Base-by-base conservation (phyloP, 2,888 invertebrate genomes). In the Girardia tigrina region DNA sequence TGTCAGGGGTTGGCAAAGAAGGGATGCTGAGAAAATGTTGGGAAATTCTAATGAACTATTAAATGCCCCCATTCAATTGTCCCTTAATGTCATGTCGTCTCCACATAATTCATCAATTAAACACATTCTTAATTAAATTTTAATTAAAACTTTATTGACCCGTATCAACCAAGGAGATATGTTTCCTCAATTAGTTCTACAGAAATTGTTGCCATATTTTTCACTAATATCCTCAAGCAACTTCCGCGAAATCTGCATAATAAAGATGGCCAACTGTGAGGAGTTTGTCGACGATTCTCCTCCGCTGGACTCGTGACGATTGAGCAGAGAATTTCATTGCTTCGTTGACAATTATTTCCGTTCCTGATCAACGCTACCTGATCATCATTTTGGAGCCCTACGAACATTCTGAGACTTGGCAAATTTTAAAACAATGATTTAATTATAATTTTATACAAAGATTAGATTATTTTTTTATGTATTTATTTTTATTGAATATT, bases 21-120 rank as follows among this genome's bases (percentile, higher is more conserved):
- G n/a, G n/a, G n/a, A n/a, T n/a, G n/a, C n/a, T n/a, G n/a, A n/a
- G n/a, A n/a, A n/a, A n/a, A n/a, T n/a, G n/a, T n/a, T n/a, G n/a
- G n/a, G n/a, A n/a, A n/a, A n/a, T n/a, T n/a, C n/a, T n/a, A n/a
- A n/a, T n/a, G n/a, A n/a, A n/a, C n/a, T n/a, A n/a, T n/a, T n/a
- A n/a, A n/a, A n/a, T n/a, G n/a, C n/a, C n/a, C n/a, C n/a, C n/a
- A 36, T 56, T 56, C 56, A 56, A 56, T 56, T 56, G 56, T 56
- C 56, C n/a, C 56, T 56, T 12, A 2, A 8, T 56, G 56, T 4
- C 56, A 56, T 56, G 56, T 56, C 56, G 56, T 56, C 56, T 56
- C 56, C 56, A 56, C 56, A 56, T 56, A 56, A 56, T 56, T 56
- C 56, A 56, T 56, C 56, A 56, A 56, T 56, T 56, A 56, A 56